phyloP scores from a whole-genome alignment of 1,140 invertebrate genomes.

The Drosophila ambigua region DNA sequence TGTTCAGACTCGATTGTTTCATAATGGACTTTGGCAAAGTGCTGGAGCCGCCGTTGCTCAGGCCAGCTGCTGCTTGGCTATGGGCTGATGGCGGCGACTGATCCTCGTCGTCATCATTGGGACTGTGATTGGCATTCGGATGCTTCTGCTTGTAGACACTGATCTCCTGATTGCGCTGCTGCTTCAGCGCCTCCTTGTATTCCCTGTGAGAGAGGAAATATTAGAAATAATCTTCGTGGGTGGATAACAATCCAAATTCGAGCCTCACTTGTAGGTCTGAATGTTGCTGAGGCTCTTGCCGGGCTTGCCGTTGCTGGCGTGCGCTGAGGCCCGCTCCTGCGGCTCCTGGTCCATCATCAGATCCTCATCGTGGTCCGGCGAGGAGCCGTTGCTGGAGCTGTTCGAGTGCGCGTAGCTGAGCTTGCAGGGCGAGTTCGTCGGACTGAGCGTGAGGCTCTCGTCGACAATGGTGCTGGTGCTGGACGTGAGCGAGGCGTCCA shows the following conservation, averaged over 20 bases:
- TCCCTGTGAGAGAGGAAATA: slow-evolving; percentile 86
- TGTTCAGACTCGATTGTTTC: slow-evolving; percentile 69
- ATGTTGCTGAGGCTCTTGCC: slow-evolving; percentile 89
- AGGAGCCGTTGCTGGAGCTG: slow-evolving; percentile 79
- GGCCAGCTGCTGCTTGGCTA: background rate
- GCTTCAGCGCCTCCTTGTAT: slow-evolving; percentile 94
- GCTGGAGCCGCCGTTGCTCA: slow-evolving; percentile 35
- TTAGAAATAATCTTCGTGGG: background rate
- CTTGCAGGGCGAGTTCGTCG: slow-evolving; percentile 58
- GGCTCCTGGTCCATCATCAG: slow-evolving; percentile 78
- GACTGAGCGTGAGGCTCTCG: slow-evolving; percentile 70
- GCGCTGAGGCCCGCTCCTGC: slow-evolving; percentile 67
- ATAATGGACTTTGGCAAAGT: slow-evolving; percentile 79
- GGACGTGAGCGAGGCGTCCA: slow-evolving; percentile 78
- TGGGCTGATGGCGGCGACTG: slow-evolving; percentile 6
- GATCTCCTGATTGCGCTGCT: slow-evolving; percentile 91
- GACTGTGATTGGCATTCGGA: slow-evolving; percentile 72
- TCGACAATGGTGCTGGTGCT: slow-evolving; percentile 82
- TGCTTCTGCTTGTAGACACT: slow-evolving; percentile 86
- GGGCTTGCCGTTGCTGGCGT: slow-evolving; percentile 86
- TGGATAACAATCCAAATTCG: background rate
- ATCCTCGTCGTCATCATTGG: slow-evolving; percentile 65
- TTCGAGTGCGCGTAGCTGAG: slow-evolving; percentile 63
- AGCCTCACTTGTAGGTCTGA: slow-evolving; percentile 91
- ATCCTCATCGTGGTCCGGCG: slow-evolving; percentile 83